Evolutionary conservation across 2,888 invertebrate genomes (phyloP).

Genomic region (Sarcophaga carnaria): DNA sequence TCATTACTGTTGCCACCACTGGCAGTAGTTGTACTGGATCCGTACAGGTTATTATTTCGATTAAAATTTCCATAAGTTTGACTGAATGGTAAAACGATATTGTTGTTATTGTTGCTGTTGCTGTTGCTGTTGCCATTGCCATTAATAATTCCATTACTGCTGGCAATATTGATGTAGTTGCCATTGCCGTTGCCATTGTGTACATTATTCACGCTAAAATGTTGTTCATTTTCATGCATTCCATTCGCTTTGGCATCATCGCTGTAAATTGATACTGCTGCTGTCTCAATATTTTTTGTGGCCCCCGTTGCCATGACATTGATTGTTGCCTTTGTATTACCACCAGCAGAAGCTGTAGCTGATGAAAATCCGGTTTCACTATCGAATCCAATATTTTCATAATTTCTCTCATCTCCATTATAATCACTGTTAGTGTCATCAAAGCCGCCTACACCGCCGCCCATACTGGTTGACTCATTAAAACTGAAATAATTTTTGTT

Average conservation of each 20-base stretch:
- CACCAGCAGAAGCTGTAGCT: constrained; percentile 71
- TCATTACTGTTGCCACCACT: constrained; percentile 58
- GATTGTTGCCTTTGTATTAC: constrained; percentile 58
- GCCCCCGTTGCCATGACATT: not conserved
- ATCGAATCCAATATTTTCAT: constrained; percentile 72
- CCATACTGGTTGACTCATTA: constrained; percentile 28
- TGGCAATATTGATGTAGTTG: constrained; percentile 47
- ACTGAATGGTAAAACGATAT: constrained; percentile 42
- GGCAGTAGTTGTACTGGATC: constrained; percentile 54
- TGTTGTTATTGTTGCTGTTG: constrained; percentile 25
- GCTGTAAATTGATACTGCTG: constrained; percentile 11
- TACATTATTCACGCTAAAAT: constrained; percentile 43
- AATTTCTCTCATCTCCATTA: constrained; percentile 63
- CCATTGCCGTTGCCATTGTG: constrained; percentile 19
- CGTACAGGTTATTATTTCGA: constrained; percentile 57
- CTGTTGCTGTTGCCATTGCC: constrained; percentile 49
- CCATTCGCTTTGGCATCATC: constrained; percentile 5
- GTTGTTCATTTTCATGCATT: constrained; percentile 50
- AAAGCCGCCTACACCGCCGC: constrained; percentile 17
- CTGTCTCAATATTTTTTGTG: not conserved
- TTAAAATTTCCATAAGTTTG: constrained; percentile 9
- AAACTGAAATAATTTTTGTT: constrained; percentile 63
- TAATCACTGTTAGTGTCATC: constrained; percentile 53
- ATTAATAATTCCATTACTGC: constrained; percentile 66
- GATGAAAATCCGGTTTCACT: constrained; percentile 64